A percentile compares a stretch with the other conserved stretches of the same genome.
Evolutionary conservation across 2,113 vertebrate species (phyloP).

Genomic region (Litocranius walleri): DNA sequence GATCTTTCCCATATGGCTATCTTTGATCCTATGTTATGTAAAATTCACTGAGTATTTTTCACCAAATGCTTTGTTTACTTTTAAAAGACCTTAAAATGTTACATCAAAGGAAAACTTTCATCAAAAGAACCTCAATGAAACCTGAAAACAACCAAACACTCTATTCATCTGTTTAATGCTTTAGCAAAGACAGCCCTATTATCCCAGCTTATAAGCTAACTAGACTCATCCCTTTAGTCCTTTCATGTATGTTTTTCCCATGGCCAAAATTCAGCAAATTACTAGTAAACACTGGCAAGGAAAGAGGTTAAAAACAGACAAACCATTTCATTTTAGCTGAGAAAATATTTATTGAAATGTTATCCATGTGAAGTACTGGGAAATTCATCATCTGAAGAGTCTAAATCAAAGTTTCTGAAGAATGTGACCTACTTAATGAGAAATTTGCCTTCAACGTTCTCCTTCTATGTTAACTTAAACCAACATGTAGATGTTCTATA

Average conservation of each 20-base stretch:
- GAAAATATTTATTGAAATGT: constrained; percentile 54
- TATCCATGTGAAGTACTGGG: background rate
- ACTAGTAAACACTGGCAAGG: constrained; percentile 28
- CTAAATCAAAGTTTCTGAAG: background rate
- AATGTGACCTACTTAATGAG: background rate
- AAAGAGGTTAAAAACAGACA: constrained; percentile 19
- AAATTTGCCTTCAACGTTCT: background rate
- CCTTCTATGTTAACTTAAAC: constrained; percentile 41
- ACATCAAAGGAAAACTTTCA: constrained; percentile 30
- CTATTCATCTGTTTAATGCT: constrained; percentile 11
- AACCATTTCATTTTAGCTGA: constrained; percentile 39
- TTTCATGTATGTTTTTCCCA: background rate
- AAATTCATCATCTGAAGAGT: constrained; percentile 43
- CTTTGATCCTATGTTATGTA: background rate
- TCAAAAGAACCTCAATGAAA: constrained; percentile 38
- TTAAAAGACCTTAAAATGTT: constrained; percentile 40
- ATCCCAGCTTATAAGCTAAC: constrained; percentile 10
- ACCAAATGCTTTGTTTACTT: constrained; percentile 55
- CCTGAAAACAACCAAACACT: background rate
- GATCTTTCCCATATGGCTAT: constrained; percentile 1
- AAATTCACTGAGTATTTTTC: constrained; percentile 42
- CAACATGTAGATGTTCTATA: background rate
- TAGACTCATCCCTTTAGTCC: background rate
- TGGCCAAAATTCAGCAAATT: constrained; percentile 37
- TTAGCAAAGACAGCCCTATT: constrained; percentile 21